Base-by-base conservation (phyloP, 1,140 invertebrate species). In the Drosophila littoralis region DNA sequence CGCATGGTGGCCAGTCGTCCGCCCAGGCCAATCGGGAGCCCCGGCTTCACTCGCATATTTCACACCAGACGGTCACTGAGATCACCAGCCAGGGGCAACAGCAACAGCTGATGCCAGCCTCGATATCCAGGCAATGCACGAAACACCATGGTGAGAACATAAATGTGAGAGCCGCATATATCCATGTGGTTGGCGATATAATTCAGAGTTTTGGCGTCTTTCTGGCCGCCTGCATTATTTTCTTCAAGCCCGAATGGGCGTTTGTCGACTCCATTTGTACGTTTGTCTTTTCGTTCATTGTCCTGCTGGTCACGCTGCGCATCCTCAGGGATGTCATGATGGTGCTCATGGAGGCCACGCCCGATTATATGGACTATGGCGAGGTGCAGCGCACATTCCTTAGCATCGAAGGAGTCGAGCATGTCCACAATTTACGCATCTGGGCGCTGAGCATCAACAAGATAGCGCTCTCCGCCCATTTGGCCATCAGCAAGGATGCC, bases 391-490 rank as follows among this genome's bases (percentile, higher is more conserved):
- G 95, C 50, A 96, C 96, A 1, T 96, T 99, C 73, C 94, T 96
- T 74, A 94, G 95, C 51, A 96, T 99, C 51, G 95, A 96, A 2
- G 98, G 98, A 3, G 98, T 99, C 0, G 93, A 96, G 7, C 95
- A 97, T 79, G 96, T 99, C 0, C 98, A 99, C 91, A 99, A 99
- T 93, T 94, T 99, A 22, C 93, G 98, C 73, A 97, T 99, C 85
- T 99, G 98, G 98, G 97, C 98, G 0, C 93, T 99, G 0, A 98
- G 97, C 13, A 94, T 98, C 72, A 97, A 98, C 92, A 99, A 99
- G 93, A 96, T 96, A 7, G 98, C 98, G 1, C 93, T 99, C 9
- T 96, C 97, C 1, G 97, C 97, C 6, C 98, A 99, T 94, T 92
- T 99, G 35, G 98, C 97, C 36, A 96, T 98, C 60, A 94, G 97